A percentile compares a stretch with the other conserved stretches of the same genome.
These are phyloP conservation scores for Imbricaverruca yamaguchii DNA, from an alignment of 2,888 invertebrate species.

Conservation along the genomic window DNA sequence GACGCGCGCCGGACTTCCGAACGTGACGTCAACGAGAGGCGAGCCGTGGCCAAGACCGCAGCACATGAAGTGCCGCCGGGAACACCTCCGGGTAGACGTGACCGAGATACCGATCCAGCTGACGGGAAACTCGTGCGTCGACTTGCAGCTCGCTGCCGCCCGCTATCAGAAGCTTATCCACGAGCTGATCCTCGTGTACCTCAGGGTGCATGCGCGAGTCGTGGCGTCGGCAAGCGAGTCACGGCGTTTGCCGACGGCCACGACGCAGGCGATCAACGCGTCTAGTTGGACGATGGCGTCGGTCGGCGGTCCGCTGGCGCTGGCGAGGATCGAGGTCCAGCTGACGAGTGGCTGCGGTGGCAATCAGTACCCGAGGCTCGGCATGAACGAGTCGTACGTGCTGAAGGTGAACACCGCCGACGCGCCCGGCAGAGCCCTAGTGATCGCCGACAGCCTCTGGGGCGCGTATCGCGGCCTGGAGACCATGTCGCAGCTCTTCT, in stretches of 20 bases:
- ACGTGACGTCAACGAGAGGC: conserved; percentile 28
- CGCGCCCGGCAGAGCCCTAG: conserved; percentile 35
- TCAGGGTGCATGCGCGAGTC: not conserved
- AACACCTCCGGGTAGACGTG: not conserved
- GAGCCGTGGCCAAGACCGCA: conserved; percentile 31
- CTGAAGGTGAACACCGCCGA: conserved; percentile 38
- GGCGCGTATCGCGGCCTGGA: conserved; percentile 78
- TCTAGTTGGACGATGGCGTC: too few relatives aligned
- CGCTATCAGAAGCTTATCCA: not conserved
- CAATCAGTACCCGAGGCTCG: not conserved
- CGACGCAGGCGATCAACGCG: too few relatives aligned
- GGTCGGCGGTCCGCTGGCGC: not conserved
- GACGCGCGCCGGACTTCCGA: conserved; percentile 22
- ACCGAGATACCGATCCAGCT: not conserved
- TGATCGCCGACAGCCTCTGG: conserved; percentile 58
- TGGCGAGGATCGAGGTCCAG: conserved; percentile 22
- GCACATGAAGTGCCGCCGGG: not conserved
- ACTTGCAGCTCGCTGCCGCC: not conserved
- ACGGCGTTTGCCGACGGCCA: too few relatives aligned
- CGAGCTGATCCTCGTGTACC: not conserved
- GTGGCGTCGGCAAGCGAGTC: too few relatives aligned
- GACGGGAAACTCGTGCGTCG: not conserved
- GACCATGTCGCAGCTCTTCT: conserved; percentile 70
- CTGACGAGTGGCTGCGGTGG: conserved; percentile 43
- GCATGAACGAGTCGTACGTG: not conserved